Conservation (phyloP, 53 echinoderm and acorn worm genomes). For the Holothuria scabra region DNA sequence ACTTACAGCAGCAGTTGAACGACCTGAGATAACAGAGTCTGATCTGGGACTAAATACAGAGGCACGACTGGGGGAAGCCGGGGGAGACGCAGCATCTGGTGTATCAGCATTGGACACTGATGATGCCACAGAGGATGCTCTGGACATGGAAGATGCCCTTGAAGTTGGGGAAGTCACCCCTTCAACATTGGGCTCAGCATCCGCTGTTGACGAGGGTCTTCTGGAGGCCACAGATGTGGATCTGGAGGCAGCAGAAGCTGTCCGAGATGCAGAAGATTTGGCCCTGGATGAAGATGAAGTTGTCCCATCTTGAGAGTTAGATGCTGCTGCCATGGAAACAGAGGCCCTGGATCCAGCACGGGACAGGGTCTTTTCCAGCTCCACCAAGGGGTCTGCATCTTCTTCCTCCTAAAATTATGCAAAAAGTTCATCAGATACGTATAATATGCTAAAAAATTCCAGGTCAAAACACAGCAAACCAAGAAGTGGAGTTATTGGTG, state of each 20-base stretch:
- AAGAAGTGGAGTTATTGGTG: not conserved
- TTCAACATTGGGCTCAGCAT: not conserved
- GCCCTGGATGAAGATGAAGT: slow-evolving; percentile 3
- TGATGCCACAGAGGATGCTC: not conserved
- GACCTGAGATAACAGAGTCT: slow-evolving; percentile 70
- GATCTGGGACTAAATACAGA: slow-evolving; percentile 73
- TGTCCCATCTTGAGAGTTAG: slow-evolving; percentile 32
- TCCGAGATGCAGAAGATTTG: not conserved
- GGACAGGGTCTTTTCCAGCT: slow-evolving; percentile 5
- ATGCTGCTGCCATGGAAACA: not conserved
- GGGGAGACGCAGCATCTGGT: slow-evolving; percentile 20
- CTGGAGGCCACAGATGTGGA: slow-evolving; percentile 22
- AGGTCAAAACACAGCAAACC: not conserved
- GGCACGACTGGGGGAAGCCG: slow-evolving; percentile 34
- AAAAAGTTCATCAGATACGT: not conserved
- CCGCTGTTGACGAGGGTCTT: not conserved
- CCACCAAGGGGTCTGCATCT: slow-evolving; percentile 19
- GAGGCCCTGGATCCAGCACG: slow-evolving; percentile 3
- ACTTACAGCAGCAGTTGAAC: slow-evolving; percentile 58
- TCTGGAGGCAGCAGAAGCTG: slow-evolving; percentile 10
- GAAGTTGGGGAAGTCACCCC: not conserved
- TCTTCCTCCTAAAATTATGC: slow-evolving; percentile 1
- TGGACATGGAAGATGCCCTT: not conserved
- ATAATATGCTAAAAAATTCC: not conserved
- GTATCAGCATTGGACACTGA: not conserved